These are phyloP conservation scores for Crocodylus rhombifer DNA, from an alignment of 2,797 vertebrate genomes.

Conservation along the genomic window DNA sequence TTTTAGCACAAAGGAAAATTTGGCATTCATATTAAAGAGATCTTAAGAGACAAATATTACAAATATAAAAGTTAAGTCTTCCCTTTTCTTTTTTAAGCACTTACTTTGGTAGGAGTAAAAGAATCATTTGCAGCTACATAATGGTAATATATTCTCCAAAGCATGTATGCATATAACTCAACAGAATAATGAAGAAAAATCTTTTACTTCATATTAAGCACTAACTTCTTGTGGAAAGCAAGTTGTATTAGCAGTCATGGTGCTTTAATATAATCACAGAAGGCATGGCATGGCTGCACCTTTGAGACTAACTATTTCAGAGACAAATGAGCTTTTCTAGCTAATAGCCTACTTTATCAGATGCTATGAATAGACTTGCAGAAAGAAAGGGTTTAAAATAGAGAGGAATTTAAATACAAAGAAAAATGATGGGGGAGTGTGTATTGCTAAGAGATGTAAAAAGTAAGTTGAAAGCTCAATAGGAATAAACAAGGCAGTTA, in stretches of 20 bases:
- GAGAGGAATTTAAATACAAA: too few relatives aligned
- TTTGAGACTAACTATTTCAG: too few relatives aligned
- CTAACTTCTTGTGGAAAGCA: conserved; percentile 9
- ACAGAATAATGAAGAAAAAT: background rate
- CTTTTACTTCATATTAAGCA: background rate
- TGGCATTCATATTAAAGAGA: conserved; percentile 32
- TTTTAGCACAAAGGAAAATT: conserved; percentile 25
- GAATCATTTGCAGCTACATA: conserved; percentile 35
- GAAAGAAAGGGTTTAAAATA: too few relatives aligned
- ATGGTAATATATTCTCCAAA: conserved; percentile 48
- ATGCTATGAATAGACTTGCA: too few relatives aligned
- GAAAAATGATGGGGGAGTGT: too few relatives aligned
- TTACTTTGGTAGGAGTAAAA: conserved; percentile 13
- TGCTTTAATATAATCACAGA: background rate
- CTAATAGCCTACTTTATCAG: too few relatives aligned
- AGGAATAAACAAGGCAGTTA: too few relatives aligned
- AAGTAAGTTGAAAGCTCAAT: too few relatives aligned
- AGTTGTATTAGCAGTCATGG: background rate
- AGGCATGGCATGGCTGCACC: too few relatives aligned
- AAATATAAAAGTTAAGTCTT: conserved; percentile 1
- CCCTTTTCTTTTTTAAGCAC: conserved; percentile 20
- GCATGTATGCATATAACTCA: conserved; percentile 3
- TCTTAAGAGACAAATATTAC: conserved; percentile 35
- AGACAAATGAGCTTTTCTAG: too few relatives aligned
- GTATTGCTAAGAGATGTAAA: too few relatives aligned